Conservation (phyloP, 2,797 vertebrate genomes). For the Garrulus glandarius region DNA sequence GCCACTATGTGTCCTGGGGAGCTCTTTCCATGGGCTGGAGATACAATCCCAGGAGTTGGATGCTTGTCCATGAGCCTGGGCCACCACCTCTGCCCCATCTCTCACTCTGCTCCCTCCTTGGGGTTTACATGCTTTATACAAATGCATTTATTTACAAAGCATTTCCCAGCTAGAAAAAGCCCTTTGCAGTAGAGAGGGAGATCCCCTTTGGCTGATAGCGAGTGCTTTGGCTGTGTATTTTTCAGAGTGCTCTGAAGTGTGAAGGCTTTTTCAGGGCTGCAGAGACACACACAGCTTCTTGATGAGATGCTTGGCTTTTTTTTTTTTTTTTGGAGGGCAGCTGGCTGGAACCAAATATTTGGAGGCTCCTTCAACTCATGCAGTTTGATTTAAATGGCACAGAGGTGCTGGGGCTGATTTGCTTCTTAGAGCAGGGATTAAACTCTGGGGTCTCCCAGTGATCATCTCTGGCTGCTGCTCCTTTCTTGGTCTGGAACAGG, state of each 20-base stretch:
- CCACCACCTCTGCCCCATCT: not conserved
- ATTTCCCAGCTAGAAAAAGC: not conserved
- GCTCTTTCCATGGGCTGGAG: not conserved
- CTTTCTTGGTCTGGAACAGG: not conserved
- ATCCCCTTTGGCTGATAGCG: not conserved
- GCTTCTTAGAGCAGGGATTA: not conserved
- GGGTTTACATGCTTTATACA: not conserved
- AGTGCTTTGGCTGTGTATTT: constrained; percentile 26
- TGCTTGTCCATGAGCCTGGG: not conserved
- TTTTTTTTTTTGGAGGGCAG: not conserved
- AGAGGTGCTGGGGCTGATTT: not conserved
- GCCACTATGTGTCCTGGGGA: not conserved
- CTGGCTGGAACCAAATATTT: not conserved
- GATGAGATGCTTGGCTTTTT: constrained; percentile 5
- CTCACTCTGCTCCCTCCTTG: not conserved
- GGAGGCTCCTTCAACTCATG: not conserved
- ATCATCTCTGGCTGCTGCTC: not conserved
- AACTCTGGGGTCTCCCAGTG: not conserved
- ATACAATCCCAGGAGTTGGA: not conserved
- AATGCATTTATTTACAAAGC: constrained; percentile 8
- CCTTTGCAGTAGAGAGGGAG: not conserved
- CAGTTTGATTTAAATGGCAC: not conserved
- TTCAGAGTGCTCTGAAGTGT: constrained; percentile 36
- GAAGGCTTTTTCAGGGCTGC: constrained; percentile 13
- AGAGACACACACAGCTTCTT: not conserved